These are phyloP conservation scores for Arvicanthis niloticus DNA, from an alignment of 2,113 vertebrate species.

Conservation along the genomic window DNA sequence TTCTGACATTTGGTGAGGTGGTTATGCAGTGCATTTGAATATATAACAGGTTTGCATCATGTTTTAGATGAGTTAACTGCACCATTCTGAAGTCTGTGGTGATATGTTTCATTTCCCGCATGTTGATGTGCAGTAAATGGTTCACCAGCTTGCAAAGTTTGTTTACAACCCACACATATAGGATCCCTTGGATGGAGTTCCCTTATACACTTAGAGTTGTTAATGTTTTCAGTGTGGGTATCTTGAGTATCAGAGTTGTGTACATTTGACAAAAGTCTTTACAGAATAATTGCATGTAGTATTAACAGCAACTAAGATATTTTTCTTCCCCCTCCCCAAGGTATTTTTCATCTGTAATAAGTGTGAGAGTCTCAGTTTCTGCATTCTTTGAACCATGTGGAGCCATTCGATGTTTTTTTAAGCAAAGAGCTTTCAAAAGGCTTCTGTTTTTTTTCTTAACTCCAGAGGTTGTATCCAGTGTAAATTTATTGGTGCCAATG, in stretches of 20 bases:
- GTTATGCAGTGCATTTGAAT: not conserved
- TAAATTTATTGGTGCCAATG: not conserved
- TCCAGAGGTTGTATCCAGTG: not conserved
- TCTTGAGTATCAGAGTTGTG: not conserved
- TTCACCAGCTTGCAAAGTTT: not conserved
- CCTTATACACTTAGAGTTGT: not conserved
- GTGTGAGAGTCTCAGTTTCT: not conserved
- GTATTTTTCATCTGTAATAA: not conserved
- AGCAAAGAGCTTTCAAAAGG: not conserved
- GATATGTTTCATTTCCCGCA: too few relatives aligned
- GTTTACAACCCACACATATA: fast-evolving
- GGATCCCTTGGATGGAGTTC: not conserved
- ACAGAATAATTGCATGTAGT: not conserved
- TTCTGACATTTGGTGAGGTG: not conserved
- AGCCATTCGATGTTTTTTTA: not conserved
- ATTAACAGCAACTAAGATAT: not conserved
- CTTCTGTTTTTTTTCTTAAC: not conserved
- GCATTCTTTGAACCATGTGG: not conserved
- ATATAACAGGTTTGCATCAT: not conserved
- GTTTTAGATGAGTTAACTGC: not conserved
- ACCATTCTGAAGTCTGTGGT: not conserved
- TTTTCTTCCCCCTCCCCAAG: too few relatives aligned
- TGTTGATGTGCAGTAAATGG: not conserved
- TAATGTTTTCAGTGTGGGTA: not conserved
- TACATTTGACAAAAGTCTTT: not conserved